Evolutionary conservation across 1,140 invertebrate genomes (phyloP), one percentile per base, ranked within the genome.

Genomic region (Idris sp.): DNA sequence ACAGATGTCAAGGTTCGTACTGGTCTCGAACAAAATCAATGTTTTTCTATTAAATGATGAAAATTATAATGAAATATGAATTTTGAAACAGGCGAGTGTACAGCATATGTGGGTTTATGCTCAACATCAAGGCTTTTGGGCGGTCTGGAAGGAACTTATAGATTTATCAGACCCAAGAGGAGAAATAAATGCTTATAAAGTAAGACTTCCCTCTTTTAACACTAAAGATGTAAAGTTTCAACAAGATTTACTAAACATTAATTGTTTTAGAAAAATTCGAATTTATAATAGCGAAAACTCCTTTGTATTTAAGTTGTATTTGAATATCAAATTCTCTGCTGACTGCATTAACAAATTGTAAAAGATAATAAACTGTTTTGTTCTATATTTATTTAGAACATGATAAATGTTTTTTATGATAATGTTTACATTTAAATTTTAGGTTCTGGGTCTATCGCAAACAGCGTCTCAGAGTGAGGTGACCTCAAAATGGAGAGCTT

Each of bases 101-200:
- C 82, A 89, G n/a, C 92, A 94, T 36, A 91, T 94, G 0, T 96
- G 92, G 86, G 87, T 89, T 11, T 94, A 92, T 82, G 92, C 92
- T 0, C 90, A 92, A 78, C 89, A 92, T 64, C 91, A 97, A 83
- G 96, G 96, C 26, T 97, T 94, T 90, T 82, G 84, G 65, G 90
- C 89, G 72, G 91, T 95, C 1, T 98, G 94, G 93, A 92, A 92
- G 74, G 93, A 97, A 82, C 90, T 98, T 6, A 91, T 97, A 7
- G 92, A 96, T 64, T 89, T 95, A 13, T 92, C 92, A 6, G 97
- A 98, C 89, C 94, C 95, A 3, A 90, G 93, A 78, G 96, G 96
- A 0, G 96, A 97, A 86, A 91, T 92, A 46, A 96, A 97, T 86
- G 95, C 97, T 4, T 95, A 94, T 72, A 95, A 93, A 89, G 94